Conservation (phyloP, 2,888 invertebrate species). For the Platycheirus rosarum region DNA sequence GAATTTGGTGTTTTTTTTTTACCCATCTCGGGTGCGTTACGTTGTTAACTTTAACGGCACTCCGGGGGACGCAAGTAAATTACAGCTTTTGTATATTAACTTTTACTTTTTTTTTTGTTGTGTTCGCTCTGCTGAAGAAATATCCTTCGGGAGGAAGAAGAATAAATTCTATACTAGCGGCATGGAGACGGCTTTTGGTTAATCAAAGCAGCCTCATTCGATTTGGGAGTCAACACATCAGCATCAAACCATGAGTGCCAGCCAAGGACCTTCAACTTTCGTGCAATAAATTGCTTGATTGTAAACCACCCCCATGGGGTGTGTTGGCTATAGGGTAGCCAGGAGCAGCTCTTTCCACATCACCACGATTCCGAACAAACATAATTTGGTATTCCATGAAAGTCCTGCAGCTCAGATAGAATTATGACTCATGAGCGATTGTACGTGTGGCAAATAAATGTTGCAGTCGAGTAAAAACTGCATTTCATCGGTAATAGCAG, state of each 20-base stretch:
- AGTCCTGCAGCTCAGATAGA: conserved; percentile 75
- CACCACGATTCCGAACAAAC: conserved; percentile 39
- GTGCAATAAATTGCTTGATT: conserved; percentile 74
- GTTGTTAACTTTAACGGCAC: conserved; percentile 75
- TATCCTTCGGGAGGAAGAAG: conserved; percentile 51
- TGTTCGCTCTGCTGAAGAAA: conserved; percentile 20
- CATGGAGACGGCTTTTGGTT: conserved; percentile 65
- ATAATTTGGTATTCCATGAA: conserved; percentile 68
- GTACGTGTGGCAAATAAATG: conserved; percentile 75
- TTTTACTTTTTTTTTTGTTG: conserved; percentile 37
- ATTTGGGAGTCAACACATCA: conserved; percentile 61
- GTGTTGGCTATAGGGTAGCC: background rate
- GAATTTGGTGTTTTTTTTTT: background rate
- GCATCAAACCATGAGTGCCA: conserved; percentile 23
- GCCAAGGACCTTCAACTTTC: conserved; percentile 67
- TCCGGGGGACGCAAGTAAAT: conserved; percentile 75
- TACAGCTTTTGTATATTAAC: conserved; percentile 75
- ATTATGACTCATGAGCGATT: conserved; percentile 75
- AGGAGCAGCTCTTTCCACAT: background rate
- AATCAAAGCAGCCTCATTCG: conserved; percentile 74
- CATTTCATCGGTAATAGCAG: conserved; percentile 42
- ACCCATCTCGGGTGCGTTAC: conserved; percentile 39
- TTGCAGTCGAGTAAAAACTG: conserved; percentile 71
- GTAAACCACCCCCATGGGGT: conserved; percentile 72
- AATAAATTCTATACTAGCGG: conserved; percentile 42